A percentile compares a stretch with the other conserved stretches of the same genome.
phyloP scores from a whole-genome alignment of 2,888 invertebrate species.

The Ophioninae sp. region DNA sequence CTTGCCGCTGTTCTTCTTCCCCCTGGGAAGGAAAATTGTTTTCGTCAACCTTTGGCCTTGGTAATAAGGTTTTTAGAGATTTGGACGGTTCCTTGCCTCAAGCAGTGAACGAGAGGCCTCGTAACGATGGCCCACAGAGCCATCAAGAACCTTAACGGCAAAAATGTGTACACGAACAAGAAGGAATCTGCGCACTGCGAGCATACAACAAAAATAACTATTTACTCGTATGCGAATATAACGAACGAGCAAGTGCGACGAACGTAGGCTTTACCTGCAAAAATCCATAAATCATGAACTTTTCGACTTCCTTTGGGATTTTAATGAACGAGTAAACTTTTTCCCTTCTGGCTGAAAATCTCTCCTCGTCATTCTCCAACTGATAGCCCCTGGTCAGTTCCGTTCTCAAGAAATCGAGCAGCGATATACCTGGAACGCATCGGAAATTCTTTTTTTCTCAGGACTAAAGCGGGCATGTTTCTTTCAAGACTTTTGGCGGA shows the following conservation, averaged over 20 bases:
- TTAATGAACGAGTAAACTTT: conserved; percentile 98
- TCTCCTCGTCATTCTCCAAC: conserved; percentile 96
- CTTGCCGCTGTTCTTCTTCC: conserved; percentile 67
- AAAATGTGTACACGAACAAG: conserved; percentile 97
- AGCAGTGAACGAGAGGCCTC: conserved; percentile 88
- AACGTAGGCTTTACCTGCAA: conserved; percentile 84
- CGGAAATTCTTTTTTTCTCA: background rate
- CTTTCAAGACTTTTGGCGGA: background rate
- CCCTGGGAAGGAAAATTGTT: conserved; percentile 63
- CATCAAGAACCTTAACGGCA: conserved; percentile 95
- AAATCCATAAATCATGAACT: conserved; percentile 96
- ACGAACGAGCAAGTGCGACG: background rate
- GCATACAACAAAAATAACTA: conserved; percentile 70
- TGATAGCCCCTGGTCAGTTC: conserved; percentile 96
- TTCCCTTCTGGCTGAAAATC: conserved; percentile 95
- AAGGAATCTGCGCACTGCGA: conserved; percentile 95
- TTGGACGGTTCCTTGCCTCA: conserved; percentile 83
- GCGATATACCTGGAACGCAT: conserved; percentile 73
- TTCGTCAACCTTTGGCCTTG: background rate
- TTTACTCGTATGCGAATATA: conserved; percentile 5
- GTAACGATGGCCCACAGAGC: conserved; percentile 91
- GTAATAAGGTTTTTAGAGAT: background rate
- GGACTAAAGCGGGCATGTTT: too few relatives aligned
- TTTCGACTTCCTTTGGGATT: conserved; percentile 95
- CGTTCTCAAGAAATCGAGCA: conserved; percentile 87